These are phyloP conservation scores for Hyphantria cunea DNA, from an alignment of 1,140 invertebrate species.

Conservation along the genomic window DNA sequence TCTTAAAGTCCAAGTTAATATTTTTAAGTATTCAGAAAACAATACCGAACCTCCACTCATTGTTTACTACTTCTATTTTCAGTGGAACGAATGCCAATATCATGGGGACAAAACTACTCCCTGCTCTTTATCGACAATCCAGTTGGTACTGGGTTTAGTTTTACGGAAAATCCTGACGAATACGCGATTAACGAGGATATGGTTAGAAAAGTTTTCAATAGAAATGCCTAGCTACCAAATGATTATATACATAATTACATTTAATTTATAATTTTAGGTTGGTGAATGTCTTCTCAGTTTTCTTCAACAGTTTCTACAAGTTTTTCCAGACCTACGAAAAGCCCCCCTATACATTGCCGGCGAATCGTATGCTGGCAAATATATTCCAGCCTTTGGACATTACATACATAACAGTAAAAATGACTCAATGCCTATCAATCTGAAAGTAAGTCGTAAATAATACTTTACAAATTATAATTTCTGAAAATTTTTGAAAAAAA, in stretches of 20 bases:
- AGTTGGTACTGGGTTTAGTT: conserved; percentile 89
- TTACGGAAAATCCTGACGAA: conserved; percentile 82
- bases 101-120: conserved; percentile 87
- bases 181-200: conserved; percentile 84
- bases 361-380: conserved; percentile 91
- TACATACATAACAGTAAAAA: conserved; percentile 76
- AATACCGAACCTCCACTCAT: too few species aligned
- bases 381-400: conserved; percentile 86
- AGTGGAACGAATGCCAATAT: conserved; percentile 33
- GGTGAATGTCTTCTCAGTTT: conserved; percentile 83
- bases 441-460: conserved; percentile 33
- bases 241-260: too few species aligned
- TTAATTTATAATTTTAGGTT: too few species aligned
- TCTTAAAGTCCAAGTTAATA: too few species aligned
- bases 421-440: conserved; percentile 23
- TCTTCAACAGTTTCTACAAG: conserved; percentile 84
- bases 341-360: conserved; percentile 88
- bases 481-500: too few species aligned
- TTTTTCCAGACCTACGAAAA: conserved; percentile 84
- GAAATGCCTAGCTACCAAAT: too few species aligned
- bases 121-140: conserved; percentile 92
- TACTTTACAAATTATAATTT: too few species aligned
- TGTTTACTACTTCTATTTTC: too few species aligned
- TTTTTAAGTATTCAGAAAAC: too few species aligned
- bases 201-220: conserved; percentile 71